Evolutionary conservation across 2,797 vertebrate species (phyloP).

Genomic region (Numenius phaeopus): DNA sequence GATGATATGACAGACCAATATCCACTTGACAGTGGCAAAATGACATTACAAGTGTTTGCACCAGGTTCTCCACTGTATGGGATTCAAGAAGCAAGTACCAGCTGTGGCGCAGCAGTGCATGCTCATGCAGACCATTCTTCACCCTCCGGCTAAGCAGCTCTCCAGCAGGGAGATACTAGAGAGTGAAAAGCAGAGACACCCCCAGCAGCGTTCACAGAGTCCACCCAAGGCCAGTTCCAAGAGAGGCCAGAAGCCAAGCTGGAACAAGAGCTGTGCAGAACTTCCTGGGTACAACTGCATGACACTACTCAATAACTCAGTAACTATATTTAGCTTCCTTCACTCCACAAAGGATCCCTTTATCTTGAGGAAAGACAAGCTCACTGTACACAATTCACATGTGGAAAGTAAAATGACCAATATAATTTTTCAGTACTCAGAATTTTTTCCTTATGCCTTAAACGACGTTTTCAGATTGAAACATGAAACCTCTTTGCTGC

Average conservation of each 20-base stretch:
- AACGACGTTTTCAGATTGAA: neutral
- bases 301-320: neutral
- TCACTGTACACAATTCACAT: neutral
- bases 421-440: neutral
- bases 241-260: neutral
- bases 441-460: neutral
- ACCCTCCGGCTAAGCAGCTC: neutral
- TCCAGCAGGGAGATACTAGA: neutral
- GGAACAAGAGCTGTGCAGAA: neutral
- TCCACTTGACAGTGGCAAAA: neutral
- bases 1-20: neutral
- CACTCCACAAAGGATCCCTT: neutral
- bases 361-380: neutral
- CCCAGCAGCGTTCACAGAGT: rapidly evolving
- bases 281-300: neutral
- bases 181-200: neutral
- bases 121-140: neutral
- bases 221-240: neutral
- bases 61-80: neutral
- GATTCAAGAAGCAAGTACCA: neutral
- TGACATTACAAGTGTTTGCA: neutral
- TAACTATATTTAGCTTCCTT: neutral
- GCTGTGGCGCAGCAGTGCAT: neutral
- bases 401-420: neutral
- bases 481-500: neutral